Percentiles rank a stretch among this genome's conserved stretches.
These are phyloP conservation scores for Galerucella nymphaeae DNA, from an alignment of 2,888 invertebrate genomes.

Conservation along the genomic window DNA sequence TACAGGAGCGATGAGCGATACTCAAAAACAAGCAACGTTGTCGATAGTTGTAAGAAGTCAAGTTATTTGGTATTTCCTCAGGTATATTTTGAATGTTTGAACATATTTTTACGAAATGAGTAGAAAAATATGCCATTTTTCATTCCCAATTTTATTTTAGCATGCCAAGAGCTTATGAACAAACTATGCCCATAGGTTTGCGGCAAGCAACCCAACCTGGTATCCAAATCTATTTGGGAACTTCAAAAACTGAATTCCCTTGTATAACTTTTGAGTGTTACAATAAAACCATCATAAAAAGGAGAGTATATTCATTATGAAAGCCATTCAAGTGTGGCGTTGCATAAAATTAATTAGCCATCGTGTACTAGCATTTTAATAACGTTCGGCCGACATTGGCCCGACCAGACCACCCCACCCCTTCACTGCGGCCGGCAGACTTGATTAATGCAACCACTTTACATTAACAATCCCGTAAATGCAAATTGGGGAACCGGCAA, in stretches of 20 bases:
- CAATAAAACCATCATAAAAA: constrained; percentile 56
- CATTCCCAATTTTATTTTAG: too few relatives aligned
- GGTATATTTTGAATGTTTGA: too few relatives aligned
- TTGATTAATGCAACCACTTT: constrained; percentile 65
- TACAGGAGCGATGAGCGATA: constrained; percentile 17
- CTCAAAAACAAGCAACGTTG: constrained; percentile 6
- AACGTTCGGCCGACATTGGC: constrained; percentile 55
- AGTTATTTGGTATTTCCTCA: too few relatives aligned
- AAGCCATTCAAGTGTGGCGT: constrained; percentile 65
- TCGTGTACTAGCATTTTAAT: constrained; percentile 64
- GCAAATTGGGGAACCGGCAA: constrained; percentile 55
- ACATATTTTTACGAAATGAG: too few relatives aligned
- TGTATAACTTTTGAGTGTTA: constrained; percentile 26
- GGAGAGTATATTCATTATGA: constrained; percentile 63
- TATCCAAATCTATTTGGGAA: too few relatives aligned
- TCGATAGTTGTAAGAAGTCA: background rate
- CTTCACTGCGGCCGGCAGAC: constrained; percentile 62
- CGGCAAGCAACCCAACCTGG: too few relatives aligned
- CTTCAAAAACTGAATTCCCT: background rate
- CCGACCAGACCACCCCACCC: constrained; percentile 58
- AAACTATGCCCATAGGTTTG: too few relatives aligned
- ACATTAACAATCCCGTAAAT: constrained; percentile 66
- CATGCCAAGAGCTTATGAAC: too few relatives aligned
- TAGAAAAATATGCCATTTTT: too few relatives aligned
- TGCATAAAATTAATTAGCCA: constrained; percentile 67